A percentile compares a stretch with the other conserved stretches of the same genome.
Evolutionary conservation across 2,888 invertebrate genomes (phyloP).

Genomic region (Aphidius colemani): DNA sequence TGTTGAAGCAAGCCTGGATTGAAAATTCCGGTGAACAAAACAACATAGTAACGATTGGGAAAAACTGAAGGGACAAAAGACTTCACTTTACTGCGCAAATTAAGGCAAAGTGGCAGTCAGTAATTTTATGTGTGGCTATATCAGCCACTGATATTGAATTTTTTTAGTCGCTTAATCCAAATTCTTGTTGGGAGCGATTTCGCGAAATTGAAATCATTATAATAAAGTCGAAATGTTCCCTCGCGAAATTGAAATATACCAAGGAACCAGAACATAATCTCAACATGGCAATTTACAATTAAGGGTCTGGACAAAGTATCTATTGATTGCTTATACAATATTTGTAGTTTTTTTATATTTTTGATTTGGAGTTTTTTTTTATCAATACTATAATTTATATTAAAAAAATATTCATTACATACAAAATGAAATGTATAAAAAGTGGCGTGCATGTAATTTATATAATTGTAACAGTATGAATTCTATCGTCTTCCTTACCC

Average conservation of each 20-base stretch:
- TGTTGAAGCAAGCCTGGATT: too few relatives aligned
- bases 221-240: conserved; percentile 47
- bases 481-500: too few relatives aligned
- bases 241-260: conserved; percentile 50
- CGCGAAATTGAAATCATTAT: conserved; percentile 59
- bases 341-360: too few relatives aligned
- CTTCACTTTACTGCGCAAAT: conserved; percentile 58
- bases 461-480: too few relatives aligned
- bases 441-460: too few relatives aligned
- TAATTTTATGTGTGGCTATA: conserved; percentile 59
- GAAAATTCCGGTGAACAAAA: neutral
- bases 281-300: too few relatives aligned
- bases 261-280: neutral
- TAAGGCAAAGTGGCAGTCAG: conserved; percentile 59
- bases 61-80: conserved; percentile 26
- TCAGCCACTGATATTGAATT: conserved; percentile 60
- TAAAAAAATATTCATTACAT: too few relatives aligned
- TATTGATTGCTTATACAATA: too few relatives aligned
- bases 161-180: conserved; percentile 58
- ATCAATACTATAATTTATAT: too few relatives aligned
- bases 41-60: conserved; percentile 10
- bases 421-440: too few relatives aligned
- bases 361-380: too few relatives aligned
- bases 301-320: too few relatives aligned
- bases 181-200: conserved; percentile 50